A percentile compares a stretch with the other conserved stretches of the same genome.
Evolutionary conservation across 2,888 invertebrate genomes (phyloP).

Genomic region (Choreutis nemorana): DNA sequence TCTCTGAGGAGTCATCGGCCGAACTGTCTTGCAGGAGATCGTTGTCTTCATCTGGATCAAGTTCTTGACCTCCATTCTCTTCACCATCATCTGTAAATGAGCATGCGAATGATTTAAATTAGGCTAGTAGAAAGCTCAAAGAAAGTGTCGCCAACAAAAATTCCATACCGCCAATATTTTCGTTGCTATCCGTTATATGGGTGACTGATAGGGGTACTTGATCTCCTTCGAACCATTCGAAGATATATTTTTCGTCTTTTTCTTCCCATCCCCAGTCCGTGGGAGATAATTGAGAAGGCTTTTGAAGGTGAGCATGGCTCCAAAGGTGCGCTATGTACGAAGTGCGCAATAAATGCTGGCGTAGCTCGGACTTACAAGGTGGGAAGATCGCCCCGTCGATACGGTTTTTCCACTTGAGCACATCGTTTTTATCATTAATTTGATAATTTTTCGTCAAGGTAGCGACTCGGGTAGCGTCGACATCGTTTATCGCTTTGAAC

Average conservation of each 20-base stretch:
- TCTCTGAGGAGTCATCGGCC: slow-evolving; percentile 1
- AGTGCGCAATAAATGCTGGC: slow-evolving; percentile 10
- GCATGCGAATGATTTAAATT: neutral
- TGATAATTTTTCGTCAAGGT: slow-evolving; percentile 2
- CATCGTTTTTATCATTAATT: slow-evolving; percentile 1
- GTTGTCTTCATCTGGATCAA: neutral
- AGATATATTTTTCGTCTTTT: slow-evolving; percentile 11
- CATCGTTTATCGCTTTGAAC: slow-evolving; percentile 1
- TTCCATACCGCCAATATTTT: slow-evolving; percentile 2
- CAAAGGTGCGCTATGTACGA: slow-evolving; percentile 10
- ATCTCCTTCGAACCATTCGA: slow-evolving; percentile 17
- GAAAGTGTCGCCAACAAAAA: slow-evolving; percentile 1
- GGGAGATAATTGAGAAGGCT: slow-evolving; percentile 9
- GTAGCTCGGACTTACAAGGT: slow-evolving; percentile 15
- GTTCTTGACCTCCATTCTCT: neutral
- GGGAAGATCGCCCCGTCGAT: slow-evolving; percentile 9
- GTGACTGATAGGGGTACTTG: slow-evolving; percentile 12
- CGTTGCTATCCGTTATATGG: slow-evolving; percentile 2
- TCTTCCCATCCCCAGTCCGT: slow-evolving; percentile 12
- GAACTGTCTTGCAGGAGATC: slow-evolving; percentile 1
- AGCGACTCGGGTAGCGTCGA: slow-evolving; percentile 3
- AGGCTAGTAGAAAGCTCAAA: slow-evolving; percentile 1
- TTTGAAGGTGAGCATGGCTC: slow-evolving; percentile 12
- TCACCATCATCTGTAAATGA: slow-evolving; percentile 2
- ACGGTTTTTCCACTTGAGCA: slow-evolving; percentile 2